A percentile compares a stretch with the other conserved stretches of the same genome.
These are phyloP conservation scores for Aptenodytes forsteri DNA, from an alignment of 2,113 vertebrate genomes.

Conservation along the genomic window DNA sequence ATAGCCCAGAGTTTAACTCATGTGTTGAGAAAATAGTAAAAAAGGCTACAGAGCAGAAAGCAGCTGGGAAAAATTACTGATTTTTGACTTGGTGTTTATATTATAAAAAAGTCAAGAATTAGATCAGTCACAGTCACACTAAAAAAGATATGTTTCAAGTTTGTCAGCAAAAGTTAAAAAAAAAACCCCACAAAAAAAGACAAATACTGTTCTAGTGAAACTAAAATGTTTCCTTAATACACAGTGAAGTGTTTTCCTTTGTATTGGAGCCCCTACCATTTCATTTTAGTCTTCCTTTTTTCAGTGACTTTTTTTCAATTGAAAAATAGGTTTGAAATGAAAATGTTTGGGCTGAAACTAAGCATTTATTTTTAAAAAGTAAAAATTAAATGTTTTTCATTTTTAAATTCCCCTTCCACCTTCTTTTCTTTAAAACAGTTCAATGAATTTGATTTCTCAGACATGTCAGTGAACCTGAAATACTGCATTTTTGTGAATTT, in stretches of 20 bases:
- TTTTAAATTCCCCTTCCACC: not conserved
- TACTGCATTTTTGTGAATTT: not conserved
- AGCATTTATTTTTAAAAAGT: not conserved
- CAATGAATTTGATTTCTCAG: not conserved
- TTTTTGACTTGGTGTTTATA: not conserved
- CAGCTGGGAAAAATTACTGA: not conserved
- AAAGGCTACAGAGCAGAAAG: not conserved
- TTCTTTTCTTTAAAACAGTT: not conserved
- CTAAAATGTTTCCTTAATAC: not conserved
- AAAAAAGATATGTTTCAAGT: not conserved
- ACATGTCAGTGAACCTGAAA: not conserved
- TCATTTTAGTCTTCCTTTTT: not conserved
- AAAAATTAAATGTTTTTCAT: not conserved
- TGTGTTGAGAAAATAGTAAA: not conserved
- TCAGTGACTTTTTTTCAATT: not conserved
- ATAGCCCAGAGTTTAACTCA: not conserved
- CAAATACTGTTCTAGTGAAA: not conserved
- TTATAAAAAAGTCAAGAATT: not conserved
- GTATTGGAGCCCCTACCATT: not conserved
- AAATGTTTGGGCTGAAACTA: not conserved
- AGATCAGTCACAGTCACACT: not conserved
- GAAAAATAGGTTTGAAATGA: not conserved
- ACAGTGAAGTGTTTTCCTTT: not conserved
- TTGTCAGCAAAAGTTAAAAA: not conserved
- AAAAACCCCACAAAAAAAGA: not conserved